Evolutionary conservation across 2,113 vertebrate species (phyloP), one percentile per base, ranked within the genome.

Genomic region (Chauna torquata): DNA sequence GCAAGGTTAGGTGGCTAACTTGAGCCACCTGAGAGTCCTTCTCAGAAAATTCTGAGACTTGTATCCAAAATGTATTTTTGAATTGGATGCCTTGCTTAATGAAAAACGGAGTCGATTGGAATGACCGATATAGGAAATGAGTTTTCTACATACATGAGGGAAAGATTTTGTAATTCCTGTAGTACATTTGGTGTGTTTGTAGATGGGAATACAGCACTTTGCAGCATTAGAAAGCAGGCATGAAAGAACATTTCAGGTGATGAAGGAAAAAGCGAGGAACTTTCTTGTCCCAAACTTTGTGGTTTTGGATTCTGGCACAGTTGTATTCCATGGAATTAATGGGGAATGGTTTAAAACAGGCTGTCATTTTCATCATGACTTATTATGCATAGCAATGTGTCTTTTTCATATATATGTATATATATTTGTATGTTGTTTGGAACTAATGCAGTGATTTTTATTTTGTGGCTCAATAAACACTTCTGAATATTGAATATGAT

Each of bases 81-180:
- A 90, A 61, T 88, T 88, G 55, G 23, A 27, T 88, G 20, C 36
- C 0, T 0, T 47, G 17, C 54, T 88, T 92, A 90, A 80, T 90
- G 58, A 82, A 92, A 80, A 85, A 7, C 82, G 90, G 90, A 65
- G 23, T 72, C 80, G 68, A 70, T 38, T 94, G 82, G 36, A 95
- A 70, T 32, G 74, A 94, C 45, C 36, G 55, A 59, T 86, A 69
- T 79, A 82, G 85, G 66, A 95, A 94, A 92, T 83, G 28, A 44
- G 17, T 88, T 90, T 90, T 94, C 45, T 66, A 17, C 3, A 0
- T 94, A 45, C 25, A 32, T 28, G 40, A 77, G 40, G 40, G n/a
- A 76, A 23, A 80, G 54, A 81, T 95, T 95, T 88, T 93, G 49
- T 88, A 62, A 16, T 74, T 94, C 40, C 92, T 95, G 79, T 58